Evolutionary conservation across 2,797 vertebrate genomes (phyloP).

Genomic region (Anguilla obscura): DNA sequence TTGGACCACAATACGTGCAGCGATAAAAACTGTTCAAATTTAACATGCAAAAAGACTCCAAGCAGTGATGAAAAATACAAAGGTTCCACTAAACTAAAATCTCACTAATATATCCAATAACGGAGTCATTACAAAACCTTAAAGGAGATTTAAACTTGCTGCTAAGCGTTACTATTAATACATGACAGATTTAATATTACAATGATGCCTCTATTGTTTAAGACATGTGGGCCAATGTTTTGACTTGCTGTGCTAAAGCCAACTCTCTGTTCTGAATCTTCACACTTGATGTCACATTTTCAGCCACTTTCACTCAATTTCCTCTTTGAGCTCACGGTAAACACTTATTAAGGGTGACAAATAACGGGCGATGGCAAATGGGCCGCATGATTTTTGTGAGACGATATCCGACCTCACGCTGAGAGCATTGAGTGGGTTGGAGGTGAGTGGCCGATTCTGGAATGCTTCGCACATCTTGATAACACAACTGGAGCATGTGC

Average conservation of each 20-base stretch:
- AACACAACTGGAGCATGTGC: neutral
- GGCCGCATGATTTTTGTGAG: constrained; percentile 7
- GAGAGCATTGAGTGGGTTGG: neutral
- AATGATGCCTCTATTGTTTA: neutral
- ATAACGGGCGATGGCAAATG: neutral
- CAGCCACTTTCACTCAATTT: constrained; percentile 13
- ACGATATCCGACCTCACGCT: neutral
- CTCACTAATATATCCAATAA: neutral
- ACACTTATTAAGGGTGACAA: constrained; percentile 10
- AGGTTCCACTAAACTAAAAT: neutral
- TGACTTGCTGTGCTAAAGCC: neutral
- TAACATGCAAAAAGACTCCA: neutral
- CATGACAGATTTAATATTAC: neutral
- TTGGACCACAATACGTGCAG: neutral
- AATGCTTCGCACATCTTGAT: neutral
- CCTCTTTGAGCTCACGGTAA: neutral
- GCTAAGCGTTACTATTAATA: neutral
- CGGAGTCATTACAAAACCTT: neutral
- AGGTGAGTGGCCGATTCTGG: neutral
- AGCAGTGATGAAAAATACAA: neutral
- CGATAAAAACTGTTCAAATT: neutral
- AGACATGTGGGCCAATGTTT: neutral
- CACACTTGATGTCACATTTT: neutral
- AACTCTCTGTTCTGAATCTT: neutral
- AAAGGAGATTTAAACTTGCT: neutral